A percentile compares a stretch with the other conserved stretches of the same genome.
Evolutionary conservation across 1,140 invertebrate species (phyloP).

Genomic region (Drosophila ambigua): DNA sequence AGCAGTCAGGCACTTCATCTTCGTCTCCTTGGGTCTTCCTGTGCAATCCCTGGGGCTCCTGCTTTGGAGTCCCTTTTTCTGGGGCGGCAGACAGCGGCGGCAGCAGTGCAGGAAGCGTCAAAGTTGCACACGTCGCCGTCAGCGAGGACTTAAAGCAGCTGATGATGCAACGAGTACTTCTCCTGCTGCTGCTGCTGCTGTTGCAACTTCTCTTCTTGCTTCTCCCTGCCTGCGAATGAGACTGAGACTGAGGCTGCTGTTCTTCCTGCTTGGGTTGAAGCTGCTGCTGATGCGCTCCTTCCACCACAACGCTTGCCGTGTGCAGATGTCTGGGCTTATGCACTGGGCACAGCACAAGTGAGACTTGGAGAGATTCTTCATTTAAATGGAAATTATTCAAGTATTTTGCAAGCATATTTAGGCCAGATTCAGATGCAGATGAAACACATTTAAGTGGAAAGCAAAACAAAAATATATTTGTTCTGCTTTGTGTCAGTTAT

Average conservation of each 20-base stretch:
- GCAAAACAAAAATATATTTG: too few relatives aligned
- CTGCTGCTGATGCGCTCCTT: constrained; percentile 10
- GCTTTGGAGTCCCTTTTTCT: constrained; percentile 9
- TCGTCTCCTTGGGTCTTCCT: constrained; percentile 54
- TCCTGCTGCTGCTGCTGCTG: constrained; percentile 5
- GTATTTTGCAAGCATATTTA: too few relatives aligned
- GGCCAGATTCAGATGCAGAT: too few relatives aligned
- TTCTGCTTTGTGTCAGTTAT: too few relatives aligned
- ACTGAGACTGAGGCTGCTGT: not conserved
- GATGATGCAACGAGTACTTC: constrained; percentile 10
- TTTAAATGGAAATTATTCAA: too few relatives aligned
- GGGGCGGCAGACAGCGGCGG: not conserved
- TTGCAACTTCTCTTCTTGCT: constrained; percentile 1
- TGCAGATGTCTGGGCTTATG: not conserved
- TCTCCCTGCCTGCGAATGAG: too few relatives aligned
- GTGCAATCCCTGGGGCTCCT: constrained; percentile 52
- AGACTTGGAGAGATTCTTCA: too few relatives aligned
- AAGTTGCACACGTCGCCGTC: constrained; percentile 70
- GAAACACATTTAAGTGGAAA: too few relatives aligned
- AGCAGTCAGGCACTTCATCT: constrained; percentile 69
- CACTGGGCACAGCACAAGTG: not conserved
- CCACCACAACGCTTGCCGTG: constrained; percentile 25
- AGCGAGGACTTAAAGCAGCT: constrained; percentile 54
- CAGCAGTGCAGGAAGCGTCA: constrained; percentile 32
- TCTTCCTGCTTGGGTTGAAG: constrained; percentile 3